Evolutionary conservation across 2,113 vertebrate species (phyloP).

Genomic region (Ranitomeya variabilis): DNA sequence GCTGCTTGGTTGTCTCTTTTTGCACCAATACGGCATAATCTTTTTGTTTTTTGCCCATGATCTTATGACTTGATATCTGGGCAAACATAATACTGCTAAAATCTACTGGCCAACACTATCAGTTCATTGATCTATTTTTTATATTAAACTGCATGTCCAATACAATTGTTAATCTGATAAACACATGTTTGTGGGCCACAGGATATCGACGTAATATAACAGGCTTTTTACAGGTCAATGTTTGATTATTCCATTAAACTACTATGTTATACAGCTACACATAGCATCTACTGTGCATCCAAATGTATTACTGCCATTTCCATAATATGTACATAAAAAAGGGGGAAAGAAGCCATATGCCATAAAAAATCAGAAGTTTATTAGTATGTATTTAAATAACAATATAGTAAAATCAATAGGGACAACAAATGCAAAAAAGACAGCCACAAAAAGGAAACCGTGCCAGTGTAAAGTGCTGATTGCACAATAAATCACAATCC

Average conservation of each 20-base stretch:
- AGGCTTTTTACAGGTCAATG: neutral
- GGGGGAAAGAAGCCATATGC: no score
- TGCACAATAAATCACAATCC: no score
- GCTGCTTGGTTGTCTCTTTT: neutral
- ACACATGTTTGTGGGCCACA: constrained; percentile 29
- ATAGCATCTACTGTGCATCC: no score
- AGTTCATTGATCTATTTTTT: neutral
- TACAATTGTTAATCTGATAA: neutral
- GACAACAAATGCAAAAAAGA: no score
- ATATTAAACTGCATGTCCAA: neutral
- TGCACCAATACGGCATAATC: neutral
- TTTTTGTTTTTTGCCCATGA: neutral
- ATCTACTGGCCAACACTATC: neutral
- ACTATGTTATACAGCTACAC: neutral
- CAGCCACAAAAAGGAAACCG: no score
- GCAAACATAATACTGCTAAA: neutral
- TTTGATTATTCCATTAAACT: neutral
- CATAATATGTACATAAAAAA: no score
- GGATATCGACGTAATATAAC: neutral
- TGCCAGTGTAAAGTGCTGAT: no score
- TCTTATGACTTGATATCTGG: neutral
- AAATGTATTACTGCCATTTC: no score
- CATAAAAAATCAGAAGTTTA: no score
- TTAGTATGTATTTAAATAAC: no score
- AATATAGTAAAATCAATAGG: no score